Percentiles rank a stretch among this genome's conserved stretches.
Conservation (phyloP, 2,888 invertebrate species). For the Norana najaformis region DNA sequence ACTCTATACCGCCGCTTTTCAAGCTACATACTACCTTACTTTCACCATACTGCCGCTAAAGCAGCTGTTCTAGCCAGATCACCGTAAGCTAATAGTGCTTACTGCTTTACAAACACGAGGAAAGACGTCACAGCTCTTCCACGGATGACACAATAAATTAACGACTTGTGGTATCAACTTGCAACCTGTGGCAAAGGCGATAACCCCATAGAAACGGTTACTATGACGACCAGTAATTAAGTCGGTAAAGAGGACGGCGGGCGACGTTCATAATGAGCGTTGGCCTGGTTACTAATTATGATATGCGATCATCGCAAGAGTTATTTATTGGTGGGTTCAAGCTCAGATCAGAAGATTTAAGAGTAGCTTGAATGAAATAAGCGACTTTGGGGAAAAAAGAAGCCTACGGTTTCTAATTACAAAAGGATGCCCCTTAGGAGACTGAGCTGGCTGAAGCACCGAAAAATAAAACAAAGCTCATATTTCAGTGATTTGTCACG, state of each 20-base stretch:
- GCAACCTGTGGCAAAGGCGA: neutral
- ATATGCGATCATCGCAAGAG: neutral
- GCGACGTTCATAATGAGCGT: neutral
- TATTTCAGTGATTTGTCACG: too few species aligned
- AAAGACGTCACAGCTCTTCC: too few species aligned
- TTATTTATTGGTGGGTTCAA: neutral
- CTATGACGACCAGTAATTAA: slow-evolving; percentile 5
- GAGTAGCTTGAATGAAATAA: neutral
- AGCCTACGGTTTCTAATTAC: neutral
- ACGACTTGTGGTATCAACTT: neutral
- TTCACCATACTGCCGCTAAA: too few species aligned
- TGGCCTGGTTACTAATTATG: neutral
- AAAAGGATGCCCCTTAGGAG: too few species aligned
- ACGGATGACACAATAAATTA: neutral
- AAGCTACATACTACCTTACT: too few species aligned
- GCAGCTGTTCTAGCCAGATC: too few species aligned
- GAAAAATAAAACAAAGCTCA: too few species aligned
- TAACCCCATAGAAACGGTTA: neutral
- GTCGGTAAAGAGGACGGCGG: neutral
- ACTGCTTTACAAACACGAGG: too few species aligned
- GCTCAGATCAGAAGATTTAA: neutral
- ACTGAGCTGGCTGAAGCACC: too few species aligned
- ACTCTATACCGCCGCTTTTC: too few species aligned
- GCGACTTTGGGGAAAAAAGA: neutral
- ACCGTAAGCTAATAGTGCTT: too few species aligned